A percentile compares a stretch with the other conserved stretches of the same genome.
Conservation (phyloP, 2,113 vertebrate species). For the Nannospalax galili region DNA sequence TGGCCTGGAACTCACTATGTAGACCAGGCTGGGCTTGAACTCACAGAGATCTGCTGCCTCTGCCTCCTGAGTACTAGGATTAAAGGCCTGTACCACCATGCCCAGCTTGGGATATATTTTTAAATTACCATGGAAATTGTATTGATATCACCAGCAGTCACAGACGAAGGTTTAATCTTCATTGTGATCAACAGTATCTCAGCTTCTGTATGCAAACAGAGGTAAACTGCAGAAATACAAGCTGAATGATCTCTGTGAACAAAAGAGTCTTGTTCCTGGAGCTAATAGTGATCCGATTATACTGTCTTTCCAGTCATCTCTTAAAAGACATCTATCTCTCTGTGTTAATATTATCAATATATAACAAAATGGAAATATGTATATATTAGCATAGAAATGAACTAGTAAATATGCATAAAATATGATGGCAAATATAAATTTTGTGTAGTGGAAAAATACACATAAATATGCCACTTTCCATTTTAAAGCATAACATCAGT, state of each 20-base stretch:
- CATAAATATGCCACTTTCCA: background rate
- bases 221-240: background rate
- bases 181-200: background rate
- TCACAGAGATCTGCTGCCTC: no score
- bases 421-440: background rate
- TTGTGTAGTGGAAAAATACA: background rate
- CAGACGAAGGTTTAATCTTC: background rate
- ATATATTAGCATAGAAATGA: background rate
- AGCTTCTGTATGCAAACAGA: background rate
- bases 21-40: no score
- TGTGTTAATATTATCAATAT: background rate
- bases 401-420: background rate
- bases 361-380: background rate
- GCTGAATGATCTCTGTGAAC: constrained; percentile 20
- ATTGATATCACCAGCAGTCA: background rate
- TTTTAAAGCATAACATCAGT: background rate
- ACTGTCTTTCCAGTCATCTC: background rate
- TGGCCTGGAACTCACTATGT: no score
- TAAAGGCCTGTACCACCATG: no score
- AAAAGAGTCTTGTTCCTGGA: background rate
- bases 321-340: background rate
- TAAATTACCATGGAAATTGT: background rate
- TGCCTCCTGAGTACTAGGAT: no score
- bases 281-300: background rate
- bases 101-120: background rate